phyloP scores from a whole-genome alignment of 1,140 invertebrate species.

The Macrocentrus cingulum region DNA sequence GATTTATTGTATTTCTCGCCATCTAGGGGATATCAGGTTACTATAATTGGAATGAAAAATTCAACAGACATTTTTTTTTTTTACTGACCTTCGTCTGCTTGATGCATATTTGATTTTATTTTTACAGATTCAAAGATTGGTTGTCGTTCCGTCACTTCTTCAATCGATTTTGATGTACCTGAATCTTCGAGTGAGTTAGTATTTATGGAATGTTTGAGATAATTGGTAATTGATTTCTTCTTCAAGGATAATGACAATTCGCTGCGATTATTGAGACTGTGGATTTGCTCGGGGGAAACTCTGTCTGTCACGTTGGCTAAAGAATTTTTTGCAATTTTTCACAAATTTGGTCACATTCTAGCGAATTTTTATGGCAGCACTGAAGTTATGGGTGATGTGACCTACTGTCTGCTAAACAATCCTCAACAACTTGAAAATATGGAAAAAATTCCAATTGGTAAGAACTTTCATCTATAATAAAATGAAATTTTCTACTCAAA shows the following conservation, averaged over 20 bases:
- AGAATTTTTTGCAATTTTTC: slow-evolving; percentile 74
- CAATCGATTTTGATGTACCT: slow-evolving; percentile 75
- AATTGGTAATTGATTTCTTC: neutral
- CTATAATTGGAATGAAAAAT: too few species aligned
- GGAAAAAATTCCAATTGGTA: slow-evolving; percentile 80
- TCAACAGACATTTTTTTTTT: too few species aligned
- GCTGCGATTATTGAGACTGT: slow-evolving; percentile 67
- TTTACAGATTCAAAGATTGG: slow-evolving; percentile 70
- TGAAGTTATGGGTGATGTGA: slow-evolving; percentile 83
- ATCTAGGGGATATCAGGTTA: too few species aligned
- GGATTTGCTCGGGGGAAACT: slow-evolving; percentile 83
- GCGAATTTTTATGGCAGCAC: slow-evolving; percentile 91
- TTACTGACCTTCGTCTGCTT: too few species aligned
- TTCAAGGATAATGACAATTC: slow-evolving; percentile 46
- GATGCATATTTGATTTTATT: too few species aligned
- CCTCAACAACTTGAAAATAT: slow-evolving; percentile 63
- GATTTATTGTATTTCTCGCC: slow-evolving; percentile 1
- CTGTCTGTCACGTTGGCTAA: slow-evolving; percentile 67
- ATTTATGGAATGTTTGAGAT: neutral
- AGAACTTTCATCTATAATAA: too few species aligned
- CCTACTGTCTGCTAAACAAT: slow-evolving; percentile 63
- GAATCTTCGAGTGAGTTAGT: slow-evolving; percentile 39
- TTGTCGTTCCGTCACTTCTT: slow-evolving; percentile 81
- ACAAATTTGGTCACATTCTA: slow-evolving; percentile 62
- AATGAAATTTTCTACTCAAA: too few species aligned